Evolutionary conservation across 2,113 vertebrate genomes (phyloP), one percentile per base, ranked within the genome.

Genomic region (Lampris incognitus): DNA sequence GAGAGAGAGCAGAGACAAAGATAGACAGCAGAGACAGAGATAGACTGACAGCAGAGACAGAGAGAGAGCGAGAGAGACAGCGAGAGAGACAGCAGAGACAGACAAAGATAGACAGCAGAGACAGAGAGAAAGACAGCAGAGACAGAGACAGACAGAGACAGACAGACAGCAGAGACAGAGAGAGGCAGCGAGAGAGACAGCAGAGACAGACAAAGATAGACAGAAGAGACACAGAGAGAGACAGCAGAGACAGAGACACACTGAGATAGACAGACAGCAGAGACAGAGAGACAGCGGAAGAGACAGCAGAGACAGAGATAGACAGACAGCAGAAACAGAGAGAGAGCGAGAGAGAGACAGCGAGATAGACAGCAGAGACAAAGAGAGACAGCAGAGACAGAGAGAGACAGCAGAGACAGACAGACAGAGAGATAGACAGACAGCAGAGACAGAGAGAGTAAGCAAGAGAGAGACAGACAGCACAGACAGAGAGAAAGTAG

Each of bases 171-270:
- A 56, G 59, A 38, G 40, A n/a, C 36, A 13, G 57, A 48, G n/a
- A 24, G 24, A 24, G 24, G 24, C 24, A 24, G 24, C 24, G 24
- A 24, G 24, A 24, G 24, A 24, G 24, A 24, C 24, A 24, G 24
- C 24, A 24, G 24, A 24, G 13, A 44, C 2, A 44, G 62, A 44
- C 49, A 39, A 48, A 68, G 38, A 67, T 4, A 41, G 65, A 44
- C 7, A 36, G 51, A 48, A 67, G 65, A 51, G 65, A 67, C 46
- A 67, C 42, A 52, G 65, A 39, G 65, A 67, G 65, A 67, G 64
- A 66, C 44, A 52, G 39, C 38, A 49, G 40, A 24, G 13, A 4
- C 36, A 4, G 59, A 37, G 4, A 66, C 9, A 49, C n/a, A n/a
- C n/a, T n/a, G 42, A 5, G 46, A 1, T 9, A 66, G 44, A 46